phyloP scores from a whole-genome alignment of 2,797 vertebrate species.

The Cheracebus regulus region DNA sequence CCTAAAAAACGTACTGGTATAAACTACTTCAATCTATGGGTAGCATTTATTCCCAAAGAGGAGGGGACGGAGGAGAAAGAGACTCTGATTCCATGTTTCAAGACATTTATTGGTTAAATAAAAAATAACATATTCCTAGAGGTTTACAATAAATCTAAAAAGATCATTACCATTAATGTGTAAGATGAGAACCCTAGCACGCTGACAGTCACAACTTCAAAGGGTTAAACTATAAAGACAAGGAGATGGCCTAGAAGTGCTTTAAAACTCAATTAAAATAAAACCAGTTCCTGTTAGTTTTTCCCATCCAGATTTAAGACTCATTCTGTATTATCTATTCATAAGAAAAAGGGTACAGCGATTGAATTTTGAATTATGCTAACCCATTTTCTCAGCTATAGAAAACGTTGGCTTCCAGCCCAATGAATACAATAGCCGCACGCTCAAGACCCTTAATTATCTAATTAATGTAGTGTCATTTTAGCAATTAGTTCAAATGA shows the following conservation, averaged over 20 bases:
- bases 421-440: constrained; percentile 86
- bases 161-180: constrained; percentile 79
- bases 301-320: constrained; percentile 78
- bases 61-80: not conserved
- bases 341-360: constrained; percentile 77
- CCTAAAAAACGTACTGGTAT: constrained; percentile 64
- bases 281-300: constrained; percentile 74
- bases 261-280: constrained; percentile 84
- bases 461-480: constrained; percentile 85
- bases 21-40: constrained; percentile 70
- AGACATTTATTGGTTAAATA: constrained; percentile 69
- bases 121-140: constrained; percentile 76
- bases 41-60: constrained; percentile 60
- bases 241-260: constrained; percentile 64
- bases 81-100: constrained; percentile 63
- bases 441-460: constrained; percentile 87
- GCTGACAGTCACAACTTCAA: constrained; percentile 47
- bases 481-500: constrained; percentile 87
- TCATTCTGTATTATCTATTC: constrained; percentile 76
- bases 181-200: constrained; percentile 70
- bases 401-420: constrained; percentile 83
- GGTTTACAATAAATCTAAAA: constrained; percentile 78
- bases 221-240: constrained; percentile 81
- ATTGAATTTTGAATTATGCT: constrained; percentile 84
- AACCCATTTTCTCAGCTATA: constrained; percentile 78